Base-by-base conservation (phyloP, 1,140 invertebrate genomes). In the Pseudomyrmex cubaensis region DNA sequence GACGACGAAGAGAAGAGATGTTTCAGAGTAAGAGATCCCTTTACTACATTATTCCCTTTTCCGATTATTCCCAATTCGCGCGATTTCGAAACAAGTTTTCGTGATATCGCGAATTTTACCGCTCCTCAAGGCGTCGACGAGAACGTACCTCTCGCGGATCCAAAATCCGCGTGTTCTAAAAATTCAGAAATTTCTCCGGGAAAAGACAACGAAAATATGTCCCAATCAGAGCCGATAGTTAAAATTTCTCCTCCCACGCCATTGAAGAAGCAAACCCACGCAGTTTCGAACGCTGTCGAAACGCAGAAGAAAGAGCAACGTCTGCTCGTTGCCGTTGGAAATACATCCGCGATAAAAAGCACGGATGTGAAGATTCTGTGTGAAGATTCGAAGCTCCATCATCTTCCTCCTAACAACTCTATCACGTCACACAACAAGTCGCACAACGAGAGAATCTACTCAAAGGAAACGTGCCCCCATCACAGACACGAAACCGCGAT, bases 21-120 rank as follows among this genome's bases (percentile, higher is more conserved):
- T 48, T 54, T 84, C 13, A 76, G 61, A 87, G 91, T 92, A 91
- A 91, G 89, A 77, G 66, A 87, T 64, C 74, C 90, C 80, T 80
- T 87, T 59, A 25, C 50, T 15, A 20, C 35, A 12, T 75, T 70
- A 46, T 62, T 62, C 63, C 66, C 50, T 15, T 22, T 20, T 59
- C 67, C 61, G 22, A 48, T 66, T 10, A 52, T 63, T 83, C 22
- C 74, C 22, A 50, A 56, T n/a, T 59, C 46, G 1, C 61, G 22
- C 22, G 56, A 66, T 50, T 64, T 63, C 20, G 35, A 83, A n/a
- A 76, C 20, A 2, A 10, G 4, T 25, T 5, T 50, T 35, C 46
- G 44, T 15, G 48, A 76, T 59, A 70, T 63, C 25, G 2, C 57
- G 76, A n/a, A 83, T 75, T 75, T 62, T 52, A 44, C 25, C 66